Evolutionary conservation across 2,888 invertebrate species (phyloP).

Genomic region (Leucania comma): DNA sequence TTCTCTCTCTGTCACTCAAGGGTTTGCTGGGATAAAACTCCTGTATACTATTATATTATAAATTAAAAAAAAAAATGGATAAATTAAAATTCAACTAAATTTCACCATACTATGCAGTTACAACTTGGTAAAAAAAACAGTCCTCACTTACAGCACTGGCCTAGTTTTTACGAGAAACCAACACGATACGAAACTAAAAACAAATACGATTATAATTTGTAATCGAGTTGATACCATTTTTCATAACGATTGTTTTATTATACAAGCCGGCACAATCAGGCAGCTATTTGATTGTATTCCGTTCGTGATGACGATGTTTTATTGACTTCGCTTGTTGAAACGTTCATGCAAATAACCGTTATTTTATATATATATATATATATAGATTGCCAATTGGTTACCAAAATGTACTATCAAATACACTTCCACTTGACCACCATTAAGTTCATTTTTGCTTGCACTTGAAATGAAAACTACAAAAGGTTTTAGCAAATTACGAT

Average conservation of each 20-base stretch:
- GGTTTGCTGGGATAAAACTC: too few relatives aligned
- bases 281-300: slow-evolving; percentile 72
- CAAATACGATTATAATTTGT: slow-evolving; percentile 33
- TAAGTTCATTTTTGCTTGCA: too few relatives aligned
- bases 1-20: too few relatives aligned
- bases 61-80: too few relatives aligned
- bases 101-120: too few relatives aligned
- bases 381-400: neutral
- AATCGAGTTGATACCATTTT: slow-evolving; percentile 42
- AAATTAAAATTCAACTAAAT: too few relatives aligned
- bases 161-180: neutral
- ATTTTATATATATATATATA: slow-evolving; percentile 21
- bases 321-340: slow-evolving; percentile 65
- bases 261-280: slow-evolving; percentile 71
- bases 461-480: too few relatives aligned
- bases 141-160: neutral
- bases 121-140: neutral
- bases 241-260: slow-evolving; percentile 63
- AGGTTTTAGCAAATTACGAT: too few relatives aligned
- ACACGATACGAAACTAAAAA: slow-evolving; percentile 21
- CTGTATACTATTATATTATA: too few relatives aligned
- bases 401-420: neutral
- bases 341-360: slow-evolving; percentile 43
- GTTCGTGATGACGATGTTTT: slow-evolving; percentile 73
- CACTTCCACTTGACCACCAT: too few relatives aligned